phyloP scores from a whole-genome alignment of 2,113 vertebrate species.

The Heterotis niloticus region DNA sequence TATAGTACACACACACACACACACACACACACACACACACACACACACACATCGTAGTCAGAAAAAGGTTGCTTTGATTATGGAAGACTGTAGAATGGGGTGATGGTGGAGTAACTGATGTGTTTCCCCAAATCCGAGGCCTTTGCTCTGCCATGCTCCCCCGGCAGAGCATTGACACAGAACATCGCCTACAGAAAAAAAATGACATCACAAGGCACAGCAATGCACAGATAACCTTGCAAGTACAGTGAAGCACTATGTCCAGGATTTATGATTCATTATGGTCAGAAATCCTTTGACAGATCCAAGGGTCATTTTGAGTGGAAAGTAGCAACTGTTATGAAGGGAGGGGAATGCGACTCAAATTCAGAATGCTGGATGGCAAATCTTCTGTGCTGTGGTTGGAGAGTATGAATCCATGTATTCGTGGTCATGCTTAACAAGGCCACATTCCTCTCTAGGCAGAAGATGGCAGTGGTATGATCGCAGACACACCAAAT shows the following conservation, averaged over 20 bases:
- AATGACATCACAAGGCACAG: background rate
- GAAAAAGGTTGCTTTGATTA: constrained; percentile 77
- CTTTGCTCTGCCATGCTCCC: constrained; percentile 31
- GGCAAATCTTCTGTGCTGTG: background rate
- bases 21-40: too few relatives aligned
- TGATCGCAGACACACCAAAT: background rate
- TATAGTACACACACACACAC: too few relatives aligned
- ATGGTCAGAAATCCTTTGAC: background rate
- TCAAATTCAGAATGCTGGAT: constrained; percentile 1
- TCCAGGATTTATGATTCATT: background rate
- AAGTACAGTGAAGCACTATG: background rate
- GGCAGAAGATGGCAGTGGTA: background rate
- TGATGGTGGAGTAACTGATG: constrained; percentile 45
- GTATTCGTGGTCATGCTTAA: background rate
- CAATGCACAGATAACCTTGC: background rate
- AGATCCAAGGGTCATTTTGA: background rate
- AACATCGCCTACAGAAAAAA: constrained; percentile 17
- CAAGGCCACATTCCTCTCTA: background rate
- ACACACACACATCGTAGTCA: constrained; percentile 69
- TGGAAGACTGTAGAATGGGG: constrained; percentile 65
- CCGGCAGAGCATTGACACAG: constrained; percentile 32
- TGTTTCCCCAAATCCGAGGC: constrained; percentile 12
- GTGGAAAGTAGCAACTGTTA: constrained; percentile 14
- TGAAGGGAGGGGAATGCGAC: constrained; percentile 22
- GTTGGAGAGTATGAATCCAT: background rate